Evolutionary conservation across 2,888 invertebrate genomes (phyloP), one percentile per base, ranked within the genome.

Genomic region (Stegophylla sp.): DNA sequence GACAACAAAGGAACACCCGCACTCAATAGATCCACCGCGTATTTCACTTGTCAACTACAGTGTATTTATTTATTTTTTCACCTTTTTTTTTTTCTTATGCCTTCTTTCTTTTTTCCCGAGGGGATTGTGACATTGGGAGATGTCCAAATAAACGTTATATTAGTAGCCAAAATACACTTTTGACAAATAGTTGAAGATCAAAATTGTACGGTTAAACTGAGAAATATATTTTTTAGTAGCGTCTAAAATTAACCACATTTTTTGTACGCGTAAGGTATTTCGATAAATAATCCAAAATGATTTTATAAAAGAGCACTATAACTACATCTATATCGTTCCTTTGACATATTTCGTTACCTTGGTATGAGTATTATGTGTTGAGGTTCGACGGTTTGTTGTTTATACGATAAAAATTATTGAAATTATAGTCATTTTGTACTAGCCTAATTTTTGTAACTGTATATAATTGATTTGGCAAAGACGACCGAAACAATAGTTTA

Each of bases 101-200:
- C n/a, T n/a, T 66, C 43, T 59, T 59, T 59, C 17, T 59, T 59
- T 59, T 28, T 26, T 66, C 53, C 23, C 48, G 20, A 74, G 3
- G 48, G 10, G 20, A 15, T 48, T 20, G 51, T 51, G 34, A 48
- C 48, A 43, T 76, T 76, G 76, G 76, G 23, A 53, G 43, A n/a
- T 53, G 53, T 76, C 76, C 76, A 76, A 76, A 76, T 76, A 76
- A 66, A 76, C 53, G 75, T 63, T 64, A 53, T 53, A 66, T 76
- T 41, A 43, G 66, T 66, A 15, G 66, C 76, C 66, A 76, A 76
- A 76, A 76, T 66, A 76, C 73, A 73, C 73, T 73, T 73, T 61
- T 73, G 61, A 73, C 73, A 73, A 73, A 73, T 73, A 73, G 73
- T 61, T 73, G 4, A 61, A 61, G 61, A 73, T 73, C 26, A 61